phyloP scores from a whole-genome alignment of 2,797 vertebrate genomes.

The Sebastiscus albofasciatus region DNA sequence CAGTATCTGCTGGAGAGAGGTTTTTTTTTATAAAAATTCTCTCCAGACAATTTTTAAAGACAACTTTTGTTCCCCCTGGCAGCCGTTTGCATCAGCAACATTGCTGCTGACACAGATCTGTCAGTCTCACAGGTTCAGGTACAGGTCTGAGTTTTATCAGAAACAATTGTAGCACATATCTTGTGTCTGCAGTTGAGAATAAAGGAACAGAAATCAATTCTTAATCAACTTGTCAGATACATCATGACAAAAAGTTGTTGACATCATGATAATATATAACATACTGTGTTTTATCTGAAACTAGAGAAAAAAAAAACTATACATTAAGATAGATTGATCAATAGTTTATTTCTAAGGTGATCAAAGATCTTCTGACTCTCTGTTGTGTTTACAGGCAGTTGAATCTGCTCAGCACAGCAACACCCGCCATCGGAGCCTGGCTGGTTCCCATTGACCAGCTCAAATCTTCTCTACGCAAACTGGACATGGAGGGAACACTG shows the following conservation, averaged over 20 bases:
- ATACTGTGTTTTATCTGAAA: background rate
- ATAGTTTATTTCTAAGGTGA: background rate
- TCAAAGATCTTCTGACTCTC: background rate
- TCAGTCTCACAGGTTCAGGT: too few relatives aligned
- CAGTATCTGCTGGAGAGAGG: too few relatives aligned
- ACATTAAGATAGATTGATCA: background rate
- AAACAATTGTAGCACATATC: too few relatives aligned
- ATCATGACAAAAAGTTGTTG: background rate
- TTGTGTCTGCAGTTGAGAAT: too few relatives aligned
- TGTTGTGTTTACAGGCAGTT: constrained; percentile 85
- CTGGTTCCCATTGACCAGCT: constrained; percentile 98
- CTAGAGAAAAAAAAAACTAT: background rate
- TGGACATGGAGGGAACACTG: constrained; percentile 93
- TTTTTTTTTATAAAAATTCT: too few relatives aligned
- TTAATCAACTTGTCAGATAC: too few relatives aligned
- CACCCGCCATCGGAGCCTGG: constrained; percentile 96
- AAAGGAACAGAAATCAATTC: fast-evolving
- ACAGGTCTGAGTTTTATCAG: too few relatives aligned
- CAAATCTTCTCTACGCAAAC: constrained; percentile 93
- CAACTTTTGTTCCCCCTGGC: too few relatives aligned
- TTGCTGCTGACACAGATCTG: too few relatives aligned
- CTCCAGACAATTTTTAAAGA: too few relatives aligned
- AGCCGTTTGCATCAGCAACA: too few relatives aligned
- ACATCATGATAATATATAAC: background rate
- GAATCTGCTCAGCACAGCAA: constrained; percentile 97